Evolutionary conservation across 1,140 invertebrate genomes (phyloP), one percentile per base, ranked within the genome.

Genomic region (Magallana angulata): DNA sequence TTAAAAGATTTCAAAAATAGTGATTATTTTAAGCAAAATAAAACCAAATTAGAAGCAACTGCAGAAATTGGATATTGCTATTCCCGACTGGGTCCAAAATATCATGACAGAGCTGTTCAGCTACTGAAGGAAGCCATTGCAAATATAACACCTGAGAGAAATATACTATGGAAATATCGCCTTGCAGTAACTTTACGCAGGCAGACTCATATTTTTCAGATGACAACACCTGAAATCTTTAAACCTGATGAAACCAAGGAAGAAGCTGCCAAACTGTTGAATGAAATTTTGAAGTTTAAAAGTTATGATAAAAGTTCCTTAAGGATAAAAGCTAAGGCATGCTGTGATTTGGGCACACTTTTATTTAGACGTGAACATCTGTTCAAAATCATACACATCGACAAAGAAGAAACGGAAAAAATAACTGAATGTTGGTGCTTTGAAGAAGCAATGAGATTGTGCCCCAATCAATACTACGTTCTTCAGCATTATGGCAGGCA

Each of bases 141-240:
- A 30, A 11, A 76, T 36, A 36, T 36, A 30, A 36, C 5, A 36
- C 68, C 68, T 12, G 24, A 76, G 24, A 76, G 68, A 76, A 76
- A 30, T 76, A 76, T 76, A 12, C 24, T 76, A 0, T 76, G 68
- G 68, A 30, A 76, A 76, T 76, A 14, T 9, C 24, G 68, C 11
- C 68, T 76, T 12, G 68, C 68, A 30, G 0, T 76, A 76, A 76
- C 68, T 48, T 30, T 76, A 76, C 68, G 24, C 12, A 76, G 68
- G 1, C 68, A 36, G 8, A 30, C 68, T 76, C 68, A 76, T 30
- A 76, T 76, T 18, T 76, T 76, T 76, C 68, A 76, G 68, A 76
- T 76, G 68, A 76, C 24, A 76, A 30, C 24, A 30, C 68, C 68
- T 7, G 24, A 30, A 76, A 76, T 9, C 9, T 76, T 48, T 6